These are phyloP conservation scores for Urocyon cinereoargenteus DNA, from an alignment of 2,797 vertebrate species.

Conservation along the genomic window DNA sequence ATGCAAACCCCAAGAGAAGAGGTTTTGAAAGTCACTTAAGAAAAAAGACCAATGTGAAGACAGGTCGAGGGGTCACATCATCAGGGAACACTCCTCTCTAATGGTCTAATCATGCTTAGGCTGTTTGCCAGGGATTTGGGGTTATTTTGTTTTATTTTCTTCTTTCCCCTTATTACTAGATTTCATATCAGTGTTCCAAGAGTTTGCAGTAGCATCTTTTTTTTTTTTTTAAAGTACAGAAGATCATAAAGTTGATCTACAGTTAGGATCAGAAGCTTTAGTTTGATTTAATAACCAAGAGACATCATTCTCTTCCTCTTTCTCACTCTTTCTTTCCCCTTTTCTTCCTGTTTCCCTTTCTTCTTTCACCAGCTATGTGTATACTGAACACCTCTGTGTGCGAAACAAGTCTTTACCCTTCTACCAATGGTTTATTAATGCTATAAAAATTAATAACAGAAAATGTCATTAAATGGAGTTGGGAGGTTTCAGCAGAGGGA, in stretches of 20 bases:
- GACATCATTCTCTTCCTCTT: background rate
- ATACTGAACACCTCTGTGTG: background rate
- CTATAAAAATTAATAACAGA: background rate
- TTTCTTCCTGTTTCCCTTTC: background rate
- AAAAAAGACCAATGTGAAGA: background rate
- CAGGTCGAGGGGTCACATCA: rapidly evolving
- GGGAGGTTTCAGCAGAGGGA: background rate
- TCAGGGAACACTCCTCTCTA: background rate
- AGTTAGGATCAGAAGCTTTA: background rate
- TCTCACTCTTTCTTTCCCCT: background rate
- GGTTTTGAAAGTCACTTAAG: constrained; percentile 4
- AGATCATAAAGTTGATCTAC: background rate
- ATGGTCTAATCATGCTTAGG: background rate
- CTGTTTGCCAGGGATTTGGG: background rate
- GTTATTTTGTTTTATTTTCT: background rate
- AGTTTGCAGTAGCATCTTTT: background rate
- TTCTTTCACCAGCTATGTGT: background rate
- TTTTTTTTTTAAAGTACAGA: background rate
- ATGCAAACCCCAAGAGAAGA: background rate
- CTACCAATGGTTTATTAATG: background rate
- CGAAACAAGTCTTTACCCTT: background rate
- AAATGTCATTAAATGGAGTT: background rate
- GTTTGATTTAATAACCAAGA: background rate
- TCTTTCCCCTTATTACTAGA: background rate
- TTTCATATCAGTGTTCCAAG: background rate